Conservation (phyloP, 2,113 vertebrate genomes). For the Phaetusa simplex region DNA sequence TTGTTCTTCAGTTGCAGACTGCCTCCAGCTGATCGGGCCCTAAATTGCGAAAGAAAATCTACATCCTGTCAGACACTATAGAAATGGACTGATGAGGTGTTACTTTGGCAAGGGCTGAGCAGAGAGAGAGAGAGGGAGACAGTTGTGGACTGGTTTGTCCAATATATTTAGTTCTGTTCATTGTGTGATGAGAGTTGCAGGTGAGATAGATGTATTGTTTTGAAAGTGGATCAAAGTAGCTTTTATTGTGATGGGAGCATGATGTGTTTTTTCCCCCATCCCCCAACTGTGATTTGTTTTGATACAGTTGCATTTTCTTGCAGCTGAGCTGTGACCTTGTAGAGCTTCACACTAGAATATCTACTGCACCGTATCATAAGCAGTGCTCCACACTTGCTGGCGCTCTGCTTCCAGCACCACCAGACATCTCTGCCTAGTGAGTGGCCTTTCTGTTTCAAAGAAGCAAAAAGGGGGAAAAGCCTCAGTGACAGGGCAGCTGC, state of each 20-base stretch:
- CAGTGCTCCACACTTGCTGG: neutral
- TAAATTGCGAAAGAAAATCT: neutral
- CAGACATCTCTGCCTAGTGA: neutral
- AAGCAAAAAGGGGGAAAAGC: neutral
- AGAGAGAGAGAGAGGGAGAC: neutral
- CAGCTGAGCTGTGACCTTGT: conserved; percentile 29
- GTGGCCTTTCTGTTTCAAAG: neutral
- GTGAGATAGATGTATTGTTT: conserved; percentile 62
- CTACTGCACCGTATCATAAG: neutral
- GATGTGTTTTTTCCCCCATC: neutral
- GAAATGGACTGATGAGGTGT: neutral
- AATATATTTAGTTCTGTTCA: conserved; percentile 39
- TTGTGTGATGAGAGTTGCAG: conserved; percentile 51
- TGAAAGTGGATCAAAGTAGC: conserved; percentile 61
- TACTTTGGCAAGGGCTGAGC: conserved; percentile 38
- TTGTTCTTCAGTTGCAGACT: neutral
- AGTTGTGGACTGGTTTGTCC: conserved; percentile 27
- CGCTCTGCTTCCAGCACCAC: conserved; percentile 9
- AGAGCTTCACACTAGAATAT: conserved; percentile 11
- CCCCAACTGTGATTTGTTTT: conserved; percentile 29
- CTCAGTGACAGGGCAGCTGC: neutral
- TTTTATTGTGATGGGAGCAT: conserved; percentile 63
- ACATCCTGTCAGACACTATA: neutral
- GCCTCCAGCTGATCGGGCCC: neutral
- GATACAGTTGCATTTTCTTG: conserved; percentile 47